Base-by-base conservation (phyloP, 2,888 invertebrate species). In the Harmothoe impar region DNA sequence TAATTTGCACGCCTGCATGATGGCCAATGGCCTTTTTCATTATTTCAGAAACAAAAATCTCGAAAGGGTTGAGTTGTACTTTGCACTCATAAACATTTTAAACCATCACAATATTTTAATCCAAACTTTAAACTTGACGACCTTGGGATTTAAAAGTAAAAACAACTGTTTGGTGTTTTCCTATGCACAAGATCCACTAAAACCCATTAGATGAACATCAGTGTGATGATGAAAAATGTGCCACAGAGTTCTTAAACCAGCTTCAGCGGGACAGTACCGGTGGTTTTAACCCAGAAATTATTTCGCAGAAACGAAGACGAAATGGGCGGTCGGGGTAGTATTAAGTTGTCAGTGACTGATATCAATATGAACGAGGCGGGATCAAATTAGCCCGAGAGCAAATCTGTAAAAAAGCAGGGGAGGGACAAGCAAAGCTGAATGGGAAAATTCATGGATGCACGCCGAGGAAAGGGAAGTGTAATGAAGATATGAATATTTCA, bases 331-430 rank as follows among this genome's bases (percentile, higher is more conserved):
- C 29, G 29, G 5, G 0, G 20, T 72, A 72, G 72, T 25, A 81
- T 81, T 43, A 81, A 81, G 35, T 81, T 81, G 81, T 81, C 81
- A 81, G 77, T 33, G 33, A 35, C 25, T 43, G 81, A 81, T n/a
- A 81, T n/a, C 81, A 81, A 43, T 81, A 81, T 33, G 33, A 17
- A 81, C 15, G 43, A 81, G 33, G 43, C 5, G 23, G 35, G 81
- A 81, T 81, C 33, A 43, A 81, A 81, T 81, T 81, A 81, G 20
- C 81, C 35, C 62, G 43, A 43, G 43, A 43, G 43, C 43, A 43
- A 43, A 43, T 3, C 43, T 43, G 43, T 43, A 43, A 43, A 43
- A 43, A n/a, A 43, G 62, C 23, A n/a, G 23, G 25, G 23, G 62
- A 62, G 10, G 62, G 62, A 15, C n/a, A 62, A 15, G 25, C 20